Conservation (phyloP, 2,113 vertebrate species). For the Epinephelus lanceolatus region DNA sequence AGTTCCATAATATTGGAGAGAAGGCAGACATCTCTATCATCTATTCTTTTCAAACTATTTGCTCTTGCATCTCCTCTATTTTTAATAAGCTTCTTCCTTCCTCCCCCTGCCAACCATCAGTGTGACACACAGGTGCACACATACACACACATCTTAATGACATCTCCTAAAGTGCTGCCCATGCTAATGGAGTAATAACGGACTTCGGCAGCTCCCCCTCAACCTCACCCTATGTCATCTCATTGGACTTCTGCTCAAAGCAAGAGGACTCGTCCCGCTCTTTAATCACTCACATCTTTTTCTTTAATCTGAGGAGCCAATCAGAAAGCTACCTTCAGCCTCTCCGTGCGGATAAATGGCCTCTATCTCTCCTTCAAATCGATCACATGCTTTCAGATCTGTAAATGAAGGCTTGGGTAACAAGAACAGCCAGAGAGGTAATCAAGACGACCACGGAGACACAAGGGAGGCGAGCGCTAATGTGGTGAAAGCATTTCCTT, state of each 20-base stretch:
- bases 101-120: not conserved
- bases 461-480: conserved; percentile 60
- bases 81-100: conserved; percentile 46
- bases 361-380: conserved; percentile 52
- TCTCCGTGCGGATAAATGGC: conserved; percentile 41
- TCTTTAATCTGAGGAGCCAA: conserved; percentile 62
- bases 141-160: conserved; percentile 38
- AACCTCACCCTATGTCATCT: conserved; percentile 14
- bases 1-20: too few relatives aligned
- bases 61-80: conserved; percentile 28
- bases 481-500: conserved; percentile 68
- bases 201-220: conserved; percentile 20
- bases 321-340: conserved; percentile 50
- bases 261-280: conserved; percentile 20
- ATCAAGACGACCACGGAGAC: conserved; percentile 75
- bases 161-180: conserved; percentile 43
- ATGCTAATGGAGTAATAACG: conserved; percentile 57
- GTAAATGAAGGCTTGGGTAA: conserved; percentile 73
- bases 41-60: conserved; percentile 6
- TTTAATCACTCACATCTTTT: conserved; percentile 52
- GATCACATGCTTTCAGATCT: conserved; percentile 76
- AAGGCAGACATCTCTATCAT: not conserved
- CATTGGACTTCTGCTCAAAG: conserved; percentile 40
- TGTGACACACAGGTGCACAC: not conserved
- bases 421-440: conserved; percentile 64